Evolutionary conservation across 2,113 vertebrate species (phyloP).

Genomic region (Fulica atra): DNA sequence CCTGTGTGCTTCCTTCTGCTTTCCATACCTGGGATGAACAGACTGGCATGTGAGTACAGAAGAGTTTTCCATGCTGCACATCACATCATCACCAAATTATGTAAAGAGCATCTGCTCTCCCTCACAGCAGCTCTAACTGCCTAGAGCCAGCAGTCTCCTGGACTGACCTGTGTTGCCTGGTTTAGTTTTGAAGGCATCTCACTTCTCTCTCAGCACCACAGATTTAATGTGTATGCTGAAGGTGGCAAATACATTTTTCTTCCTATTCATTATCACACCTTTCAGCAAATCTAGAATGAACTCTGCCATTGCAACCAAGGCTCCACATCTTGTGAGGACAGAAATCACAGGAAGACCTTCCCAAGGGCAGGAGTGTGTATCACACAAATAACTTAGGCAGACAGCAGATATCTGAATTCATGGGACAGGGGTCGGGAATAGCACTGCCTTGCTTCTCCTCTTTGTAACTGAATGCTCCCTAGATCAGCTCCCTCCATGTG

Average conservation of each 20-base stretch:
- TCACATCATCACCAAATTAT: background rate
- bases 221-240: background rate
- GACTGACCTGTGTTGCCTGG: background rate
- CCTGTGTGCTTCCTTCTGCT: background rate
- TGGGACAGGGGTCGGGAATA: rapidly evolving
- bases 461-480: background rate
- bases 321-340: background rate
- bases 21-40: background rate
- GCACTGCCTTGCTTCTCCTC: background rate
- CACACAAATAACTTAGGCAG: background rate
- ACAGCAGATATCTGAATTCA: background rate
- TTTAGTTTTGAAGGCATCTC: background rate
- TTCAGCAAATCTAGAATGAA: background rate
- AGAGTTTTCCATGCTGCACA: background rate
- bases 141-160: background rate
- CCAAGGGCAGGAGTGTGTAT: background rate
- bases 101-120: background rate
- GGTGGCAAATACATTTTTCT: background rate
- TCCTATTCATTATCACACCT: background rate
- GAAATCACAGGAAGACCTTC: background rate
- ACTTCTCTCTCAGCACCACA: background rate
- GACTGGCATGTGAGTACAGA: background rate
- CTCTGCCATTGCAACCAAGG: background rate
- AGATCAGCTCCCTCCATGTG: background rate
- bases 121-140: background rate